Percentiles rank a stretch among this genome's conserved stretches.
Evolutionary conservation across 2,888 invertebrate species (phyloP).

Genomic region (Drosophila paramelanica): DNA sequence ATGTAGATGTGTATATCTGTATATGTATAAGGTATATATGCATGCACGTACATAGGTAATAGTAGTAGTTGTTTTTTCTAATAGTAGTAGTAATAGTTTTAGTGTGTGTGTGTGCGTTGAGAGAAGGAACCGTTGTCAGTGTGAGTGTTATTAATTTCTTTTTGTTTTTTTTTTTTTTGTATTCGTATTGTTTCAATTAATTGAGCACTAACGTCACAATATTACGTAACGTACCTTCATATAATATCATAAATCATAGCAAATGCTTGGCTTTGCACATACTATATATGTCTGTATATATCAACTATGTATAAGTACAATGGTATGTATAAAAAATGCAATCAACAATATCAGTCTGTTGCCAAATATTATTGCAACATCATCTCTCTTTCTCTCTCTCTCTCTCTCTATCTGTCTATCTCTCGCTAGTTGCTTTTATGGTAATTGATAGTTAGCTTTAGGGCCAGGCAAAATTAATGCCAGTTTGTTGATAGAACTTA

Average conservation of each 20-base stretch:
- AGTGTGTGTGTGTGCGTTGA: conserved; percentile 33
- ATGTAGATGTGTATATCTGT: conserved; percentile 8
- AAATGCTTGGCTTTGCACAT: conserved; percentile 35
- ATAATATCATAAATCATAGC: conserved; percentile 34
- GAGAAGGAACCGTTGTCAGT: conserved; percentile 63
- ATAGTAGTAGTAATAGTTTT: conserved; percentile 22
- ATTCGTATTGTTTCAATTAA: conserved; percentile 56
- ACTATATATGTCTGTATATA: conserved; percentile 40
- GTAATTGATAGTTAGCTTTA: conserved; percentile 40
- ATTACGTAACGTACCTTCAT: conserved; percentile 24
- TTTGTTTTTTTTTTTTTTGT: conserved; percentile 17
- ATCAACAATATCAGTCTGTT: conserved; percentile 78
- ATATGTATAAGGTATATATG: conserved; percentile 16
- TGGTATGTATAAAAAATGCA: conserved; percentile 75
- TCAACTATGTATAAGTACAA: conserved; percentile 60
- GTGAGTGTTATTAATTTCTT: conserved; percentile 23
- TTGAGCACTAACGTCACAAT: conserved; percentile 60
- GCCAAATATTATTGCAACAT: conserved; percentile 59
- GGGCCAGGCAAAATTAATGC: conserved; percentile 94
- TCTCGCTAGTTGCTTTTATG: background rate
- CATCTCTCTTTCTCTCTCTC: conserved; percentile 35
- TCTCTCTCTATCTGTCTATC: background rate
- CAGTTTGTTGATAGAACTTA: conserved; percentile 93
- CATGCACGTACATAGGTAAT: conserved; percentile 27
- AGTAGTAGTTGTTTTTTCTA: conserved; percentile 26